These are phyloP conservation scores for Drosophila affinis DNA, from an alignment of 2,888 invertebrate species.

Conservation along the genomic window DNA sequence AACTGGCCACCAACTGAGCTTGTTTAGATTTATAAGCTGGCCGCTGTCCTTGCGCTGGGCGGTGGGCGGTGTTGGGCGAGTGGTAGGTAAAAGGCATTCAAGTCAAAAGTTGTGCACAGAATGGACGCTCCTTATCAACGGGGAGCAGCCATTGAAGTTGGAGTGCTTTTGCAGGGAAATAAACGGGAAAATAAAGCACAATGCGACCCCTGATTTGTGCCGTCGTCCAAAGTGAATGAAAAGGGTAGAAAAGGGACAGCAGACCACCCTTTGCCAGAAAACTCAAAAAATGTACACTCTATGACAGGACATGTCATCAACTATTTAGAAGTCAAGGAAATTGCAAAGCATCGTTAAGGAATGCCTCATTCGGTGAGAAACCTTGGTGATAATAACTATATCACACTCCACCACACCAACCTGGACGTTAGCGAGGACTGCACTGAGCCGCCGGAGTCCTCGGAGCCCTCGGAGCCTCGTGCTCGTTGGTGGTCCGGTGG, in stretches of 20 bases:
- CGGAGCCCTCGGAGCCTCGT: slow-evolving; percentile 1
- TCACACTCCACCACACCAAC: not conserved
- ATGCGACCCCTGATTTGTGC: not conserved
- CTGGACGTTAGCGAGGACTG: not conserved
- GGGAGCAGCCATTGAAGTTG: slow-evolving; percentile 18
- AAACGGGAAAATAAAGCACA: slow-evolving; percentile 5
- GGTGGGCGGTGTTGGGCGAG: not conserved
- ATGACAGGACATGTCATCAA: not conserved
- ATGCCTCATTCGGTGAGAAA: not conserved
- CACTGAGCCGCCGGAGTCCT: not conserved
- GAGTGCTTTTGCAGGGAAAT: not conserved
- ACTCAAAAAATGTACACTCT: not conserved
- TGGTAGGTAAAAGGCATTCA: not conserved
- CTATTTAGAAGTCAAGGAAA: not conserved
- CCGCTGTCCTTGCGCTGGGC: slow-evolving; percentile 22
- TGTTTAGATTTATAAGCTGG: slow-evolving; percentile 55
- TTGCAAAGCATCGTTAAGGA: not conserved
- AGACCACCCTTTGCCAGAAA: not conserved
- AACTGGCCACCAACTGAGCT: slow-evolving; percentile 55
- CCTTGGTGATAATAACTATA: not conserved
- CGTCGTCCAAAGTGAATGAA: not conserved
- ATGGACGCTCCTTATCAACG: slow-evolving; percentile 30
- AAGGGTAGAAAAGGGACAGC: no score
- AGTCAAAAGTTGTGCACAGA: slow-evolving; percentile 16
- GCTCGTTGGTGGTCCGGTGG: slow-evolving; percentile 68